Percentiles rank a stretch among this genome's conserved stretches.
Conservation (phyloP, 2,888 invertebrate species). For the Orthonychiurus folsomi region DNA sequence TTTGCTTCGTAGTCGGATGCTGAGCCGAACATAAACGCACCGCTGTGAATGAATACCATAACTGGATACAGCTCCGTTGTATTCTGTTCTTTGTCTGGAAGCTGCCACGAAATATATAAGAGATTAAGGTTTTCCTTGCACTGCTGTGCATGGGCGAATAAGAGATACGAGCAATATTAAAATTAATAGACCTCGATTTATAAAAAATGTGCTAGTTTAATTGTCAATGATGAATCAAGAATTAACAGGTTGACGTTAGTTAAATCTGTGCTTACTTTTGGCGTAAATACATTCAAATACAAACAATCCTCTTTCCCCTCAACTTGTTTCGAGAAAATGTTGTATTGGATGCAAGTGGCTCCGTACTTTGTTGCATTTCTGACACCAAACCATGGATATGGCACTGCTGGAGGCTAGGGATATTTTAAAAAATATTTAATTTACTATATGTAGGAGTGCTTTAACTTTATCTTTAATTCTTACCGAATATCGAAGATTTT, state of each 20-base stretch:
- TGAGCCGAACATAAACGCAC: constrained; percentile 37
- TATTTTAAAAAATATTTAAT: neutral
- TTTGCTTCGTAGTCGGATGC: constrained; percentile 32
- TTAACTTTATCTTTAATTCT: constrained; percentile 6
- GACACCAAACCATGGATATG: constrained; percentile 29
- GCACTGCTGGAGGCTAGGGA: constrained; percentile 27
- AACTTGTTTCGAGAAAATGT: constrained; percentile 21
- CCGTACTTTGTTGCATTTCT: constrained; percentile 27
- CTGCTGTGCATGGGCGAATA: too few relatives aligned
- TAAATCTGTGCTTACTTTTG: constrained; percentile 22
- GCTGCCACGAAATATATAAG: too few relatives aligned
- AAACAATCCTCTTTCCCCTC: constrained; percentile 31
- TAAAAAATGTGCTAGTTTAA: too few relatives aligned
- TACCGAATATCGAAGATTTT: constrained; percentile 22
- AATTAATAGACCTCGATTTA: too few relatives aligned
- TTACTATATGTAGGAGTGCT: neutral
- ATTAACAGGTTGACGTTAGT: neutral
- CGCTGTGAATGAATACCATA: constrained; percentile 37
- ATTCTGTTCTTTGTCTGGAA: neutral
- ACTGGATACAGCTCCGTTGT: constrained; percentile 24
- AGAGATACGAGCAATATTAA: too few relatives aligned
- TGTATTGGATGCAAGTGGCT: constrained; percentile 35
- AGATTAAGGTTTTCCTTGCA: too few relatives aligned
- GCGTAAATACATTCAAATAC: constrained; percentile 32
- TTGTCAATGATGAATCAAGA: neutral